Evolutionary conservation across 1,140 invertebrate species (phyloP).

Genomic region (Micrasema longulum): DNA sequence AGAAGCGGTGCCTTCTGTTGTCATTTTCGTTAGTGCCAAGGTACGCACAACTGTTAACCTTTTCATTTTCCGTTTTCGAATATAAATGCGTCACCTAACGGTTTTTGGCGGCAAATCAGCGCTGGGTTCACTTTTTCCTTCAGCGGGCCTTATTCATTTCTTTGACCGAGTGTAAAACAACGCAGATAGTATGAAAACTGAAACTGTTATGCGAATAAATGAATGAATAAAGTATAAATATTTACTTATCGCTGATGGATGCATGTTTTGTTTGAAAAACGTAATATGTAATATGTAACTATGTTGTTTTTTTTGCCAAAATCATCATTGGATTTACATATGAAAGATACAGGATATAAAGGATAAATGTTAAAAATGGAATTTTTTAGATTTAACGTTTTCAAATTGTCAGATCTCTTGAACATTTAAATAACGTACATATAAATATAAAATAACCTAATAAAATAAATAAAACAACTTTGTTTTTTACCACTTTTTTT

Average conservation of each 20-base stretch:
- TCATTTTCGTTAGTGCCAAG: conserved; percentile 54
- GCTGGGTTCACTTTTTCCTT: conserved; percentile 50
- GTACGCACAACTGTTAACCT: conserved; percentile 49
- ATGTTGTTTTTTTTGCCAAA: no score
- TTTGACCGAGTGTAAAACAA: conserved; percentile 38
- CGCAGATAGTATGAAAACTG: conserved; percentile 12
- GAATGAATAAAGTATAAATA: not conserved
- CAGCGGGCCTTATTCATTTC: conserved; percentile 40
- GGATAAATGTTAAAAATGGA: no score
- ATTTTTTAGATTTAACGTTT: no score
- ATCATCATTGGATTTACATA: no score
- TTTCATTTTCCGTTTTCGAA: conserved; percentile 55
- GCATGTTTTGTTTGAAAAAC: no score
- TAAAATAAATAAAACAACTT: no score
- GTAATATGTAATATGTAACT: no score
- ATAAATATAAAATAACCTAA: no score
- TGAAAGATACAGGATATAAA: no score
- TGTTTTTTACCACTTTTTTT: no score
- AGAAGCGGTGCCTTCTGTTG: conserved; percentile 48
- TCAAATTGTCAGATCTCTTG: no score
- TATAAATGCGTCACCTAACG: conserved; percentile 45
- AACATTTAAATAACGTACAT: no score
- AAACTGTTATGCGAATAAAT: not conserved
- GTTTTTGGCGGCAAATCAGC: conserved; percentile 47
- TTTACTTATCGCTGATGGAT: not conserved